Base-by-base conservation (phyloP, 2,888 invertebrate species). In the Drosophila recens region DNA sequence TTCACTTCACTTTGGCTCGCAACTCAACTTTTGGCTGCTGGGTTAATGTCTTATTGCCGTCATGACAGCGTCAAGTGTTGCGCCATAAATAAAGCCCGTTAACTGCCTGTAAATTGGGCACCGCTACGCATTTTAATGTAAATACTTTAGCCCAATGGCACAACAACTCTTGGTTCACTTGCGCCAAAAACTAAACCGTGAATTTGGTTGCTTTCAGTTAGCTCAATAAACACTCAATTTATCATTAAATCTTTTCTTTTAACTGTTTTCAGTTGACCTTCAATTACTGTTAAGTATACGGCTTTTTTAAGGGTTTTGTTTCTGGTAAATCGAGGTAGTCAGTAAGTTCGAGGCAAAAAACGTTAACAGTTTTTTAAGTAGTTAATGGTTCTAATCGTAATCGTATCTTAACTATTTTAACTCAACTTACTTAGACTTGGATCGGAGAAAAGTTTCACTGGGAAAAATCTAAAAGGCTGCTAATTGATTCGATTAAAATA, bases 61-160 rank as follows among this genome's bases (percentile, higher is more conserved):
- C 42, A 23, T 72, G 68, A 58, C 65, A 67, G 51, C 67, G 64
- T 58, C 84, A 61, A 75, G 68, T 72, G 70, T 64, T 75, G 68
- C 20, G 51, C 65, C 63, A 66, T 80, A 80, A 76, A 80, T 74
- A 67, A 77, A 70, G 68, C 73, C 54, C 68, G 73, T 78, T 78
- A 78, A 76, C 73, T 65, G 75, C 64, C 75, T 73, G 78, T 73
- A 68, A 78, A 78, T 76, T 77, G 78, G 62, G 67, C 53, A 49
- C n/a, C 49, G 51, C 27, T 40, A 23, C 72, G 67, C 77, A 77
- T 75, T 72, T 77, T 77, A 72, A 77, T 75, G 67, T 63, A 53
- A 63, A 77, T 62, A 59, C 65, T 62, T 61, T 42, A 13, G 15
- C 33, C 42, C 62, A 52, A 30, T 54, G 46, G 38, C 23, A 27